Base-by-base conservation (phyloP, 2,113 vertebrate genomes). In the Periophthalmus modestus region DNA sequence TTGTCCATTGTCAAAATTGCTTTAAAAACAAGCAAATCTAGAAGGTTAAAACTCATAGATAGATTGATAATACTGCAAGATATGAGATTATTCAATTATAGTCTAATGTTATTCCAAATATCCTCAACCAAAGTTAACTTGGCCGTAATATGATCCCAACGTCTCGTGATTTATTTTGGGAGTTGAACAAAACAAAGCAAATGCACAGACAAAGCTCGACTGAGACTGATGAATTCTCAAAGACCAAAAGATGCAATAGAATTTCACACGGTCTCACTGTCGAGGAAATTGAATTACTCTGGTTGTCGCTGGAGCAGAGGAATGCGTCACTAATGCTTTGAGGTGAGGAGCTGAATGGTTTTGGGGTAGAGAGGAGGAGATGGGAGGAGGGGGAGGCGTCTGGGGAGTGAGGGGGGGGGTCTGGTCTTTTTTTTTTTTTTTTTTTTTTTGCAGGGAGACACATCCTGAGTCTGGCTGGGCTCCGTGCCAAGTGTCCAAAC, bases 261-360 rank as follows among this genome's bases (percentile, higher is more conserved):
- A 93, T 87, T 88, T 93, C 85, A 89, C 88, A 88, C 87, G 62
- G 84, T 69, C 85, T 85, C 83, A 76, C 86, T 78, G 82, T 87
- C 47, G 70, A 78, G 89, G 82, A 92, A 93, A 92, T 92, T 86
- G 79, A 93, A 92, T 94, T 88, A 87, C 54, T 46, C 81, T 77
- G 85, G 78, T 88, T 83, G 85, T 88, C 89, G 85, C 88, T 65
- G 77, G 69, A 80, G 77, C 75, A 79, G 69, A 90, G 91, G 91
- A 94, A 92, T 92, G 90, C 90, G 74, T 87, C n/a, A 86, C 86
- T 89, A 93, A 89, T 90, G 88, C 88, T 85, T 85, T 89, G 88
- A 89, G 87, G 81, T 88, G 82, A 73, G 24, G 70, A 68, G 78
- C 91, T 92, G 87, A 93, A 92, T 89, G 80, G 81, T 57, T 74